Conservation (phyloP, 2,113 vertebrate genomes). For the Theropithecus gelada region DNA sequence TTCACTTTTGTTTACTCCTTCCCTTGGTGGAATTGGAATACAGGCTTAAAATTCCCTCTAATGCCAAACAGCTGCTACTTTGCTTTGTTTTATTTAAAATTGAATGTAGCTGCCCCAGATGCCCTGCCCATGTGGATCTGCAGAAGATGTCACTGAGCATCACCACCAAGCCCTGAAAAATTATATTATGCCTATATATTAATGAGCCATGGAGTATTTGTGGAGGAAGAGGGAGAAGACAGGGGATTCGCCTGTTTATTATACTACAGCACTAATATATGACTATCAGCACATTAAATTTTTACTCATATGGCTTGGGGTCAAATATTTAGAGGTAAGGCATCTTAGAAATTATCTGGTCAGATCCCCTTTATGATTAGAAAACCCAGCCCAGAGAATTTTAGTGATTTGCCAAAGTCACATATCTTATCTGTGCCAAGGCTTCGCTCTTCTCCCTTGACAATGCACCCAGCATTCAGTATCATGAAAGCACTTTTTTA, state of each 20-base stretch:
- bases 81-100: slow-evolving; percentile 71
- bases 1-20: slow-evolving; percentile 48
- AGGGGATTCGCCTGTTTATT: not conserved
- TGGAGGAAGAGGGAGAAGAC: not conserved
- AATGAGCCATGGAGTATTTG: not conserved
- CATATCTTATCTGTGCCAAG: not conserved
- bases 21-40: slow-evolving; percentile 39
- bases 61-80: slow-evolving; percentile 66
- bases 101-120: slow-evolving; percentile 46
- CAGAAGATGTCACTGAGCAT: slow-evolving; percentile 44
- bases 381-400: not conserved
- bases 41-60: slow-evolving; percentile 57
- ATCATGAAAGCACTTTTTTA: not conserved
- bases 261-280: not conserved
- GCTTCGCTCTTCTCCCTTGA: not conserved
- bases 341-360: not conserved
- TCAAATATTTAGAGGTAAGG: slow-evolving; percentile 37
- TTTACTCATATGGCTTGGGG: not conserved
- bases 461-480: accelerated
- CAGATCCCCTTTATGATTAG: not conserved
- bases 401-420: not conserved
- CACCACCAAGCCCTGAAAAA: not conserved
- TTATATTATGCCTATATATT: not conserved
- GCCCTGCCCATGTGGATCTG: not conserved
- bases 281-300: not conserved